phyloP scores from a whole-genome alignment of 2,113 vertebrate species.

The Papio anubis region DNA sequence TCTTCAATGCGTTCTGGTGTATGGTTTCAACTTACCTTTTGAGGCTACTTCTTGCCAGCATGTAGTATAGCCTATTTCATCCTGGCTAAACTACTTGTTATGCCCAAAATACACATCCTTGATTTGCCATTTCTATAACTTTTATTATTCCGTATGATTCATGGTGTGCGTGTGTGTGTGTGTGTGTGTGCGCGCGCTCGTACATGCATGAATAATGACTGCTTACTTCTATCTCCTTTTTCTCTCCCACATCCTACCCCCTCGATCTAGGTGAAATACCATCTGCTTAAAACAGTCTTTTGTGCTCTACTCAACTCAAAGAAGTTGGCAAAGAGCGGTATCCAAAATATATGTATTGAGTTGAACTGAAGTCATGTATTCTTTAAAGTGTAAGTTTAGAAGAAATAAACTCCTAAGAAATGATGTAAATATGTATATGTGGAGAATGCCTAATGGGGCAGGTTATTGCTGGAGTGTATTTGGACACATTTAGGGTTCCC shows the following conservation, averaged over 20 bases:
- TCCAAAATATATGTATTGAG: neutral
- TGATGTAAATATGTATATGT: neutral
- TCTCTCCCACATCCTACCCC: neutral
- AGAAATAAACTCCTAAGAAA: neutral
- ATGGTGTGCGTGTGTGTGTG: too few relatives aligned
- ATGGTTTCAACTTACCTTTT: neutral
- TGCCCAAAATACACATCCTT: neutral
- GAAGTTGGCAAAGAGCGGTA: neutral
- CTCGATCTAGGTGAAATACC: neutral
- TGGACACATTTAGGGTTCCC: neutral
- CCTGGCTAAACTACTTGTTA: neutral
- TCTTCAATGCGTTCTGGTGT: neutral
- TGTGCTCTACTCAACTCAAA: neutral
- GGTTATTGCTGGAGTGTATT: neutral
- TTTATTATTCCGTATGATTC: neutral
- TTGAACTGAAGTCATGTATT: neutral
- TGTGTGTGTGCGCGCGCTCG: fast-evolving
- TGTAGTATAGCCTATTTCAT: neutral
- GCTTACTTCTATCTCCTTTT: neutral
- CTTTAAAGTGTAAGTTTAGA: slow-evolving; percentile 13
- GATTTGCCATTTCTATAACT: neutral
- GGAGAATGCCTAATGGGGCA: neutral
- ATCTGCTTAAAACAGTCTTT: neutral
- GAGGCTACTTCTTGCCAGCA: neutral
- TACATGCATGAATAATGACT: neutral